Base-by-base conservation (phyloP, 1,140 invertebrate species). In the Bombus pascuorum region DNA sequence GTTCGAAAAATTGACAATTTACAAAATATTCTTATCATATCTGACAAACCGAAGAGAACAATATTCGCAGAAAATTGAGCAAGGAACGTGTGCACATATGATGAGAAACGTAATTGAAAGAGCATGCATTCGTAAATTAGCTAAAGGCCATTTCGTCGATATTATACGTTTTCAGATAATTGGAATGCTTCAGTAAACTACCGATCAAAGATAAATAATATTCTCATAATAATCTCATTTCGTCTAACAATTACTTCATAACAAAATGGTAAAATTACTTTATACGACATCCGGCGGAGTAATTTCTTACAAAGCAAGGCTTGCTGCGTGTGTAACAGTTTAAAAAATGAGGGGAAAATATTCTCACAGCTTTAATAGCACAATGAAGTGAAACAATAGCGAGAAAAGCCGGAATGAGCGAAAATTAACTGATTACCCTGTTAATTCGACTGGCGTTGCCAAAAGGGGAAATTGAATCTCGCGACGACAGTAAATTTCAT, bases 391-490 rank as follows among this genome's bases (percentile, higher is more conserved):
- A 32, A n/a, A 37, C n/a, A 53, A 68, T 68, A 12, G 75, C 28
- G 28, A 57, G 22, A 44, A n/a, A 57, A 13, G 39, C 1, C 15
- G 66, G 44, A 28, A 39, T 28, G 22, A 80, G 34, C 25, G 68
- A 37, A 57, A 80, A 71, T 71, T 78, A 78, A 78, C 76, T 78
- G 62, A 78, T 78, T 57, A 53, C 4, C 66, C 44, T 12, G 65
- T 25, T 71, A 80, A 80, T 80, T 80, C 78, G 66, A 68, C 32
- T n/a, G 34, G 78, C 65, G 66, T 22, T 80, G 44, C 34, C 78
- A 53, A 80, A 80, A 71, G 66, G 42, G 66, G 65, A 71, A 80
- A 71, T 80, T 80, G 66, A 80, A 80, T 80, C 44, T 80, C 15
- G 44, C 18, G 66, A 70, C 78, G 78, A 53, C 65, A 65, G 65